A percentile compares a stretch with the other conserved stretches of the same genome.
Conservation (phyloP, 2,113 vertebrate species). For the Melanostigma gelatinosum region DNA sequence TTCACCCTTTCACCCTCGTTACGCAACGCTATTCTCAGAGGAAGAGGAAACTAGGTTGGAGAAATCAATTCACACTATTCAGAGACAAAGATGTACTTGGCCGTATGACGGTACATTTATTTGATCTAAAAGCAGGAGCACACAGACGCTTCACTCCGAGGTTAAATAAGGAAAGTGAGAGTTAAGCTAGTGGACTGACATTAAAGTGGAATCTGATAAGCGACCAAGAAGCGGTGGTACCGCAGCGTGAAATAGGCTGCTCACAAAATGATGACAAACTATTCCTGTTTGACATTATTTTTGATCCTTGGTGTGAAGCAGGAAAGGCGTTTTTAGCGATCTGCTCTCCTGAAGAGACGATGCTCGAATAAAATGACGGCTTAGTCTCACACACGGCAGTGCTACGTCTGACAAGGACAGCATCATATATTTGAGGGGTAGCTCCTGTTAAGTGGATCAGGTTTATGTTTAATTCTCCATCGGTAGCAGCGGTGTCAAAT, state of each 20-base stretch:
- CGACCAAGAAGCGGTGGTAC: constrained; percentile 27
- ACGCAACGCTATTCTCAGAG: neutral
- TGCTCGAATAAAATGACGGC: constrained; percentile 45
- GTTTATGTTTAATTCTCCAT: constrained; percentile 15
- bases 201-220: constrained; percentile 53
- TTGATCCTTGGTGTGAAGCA: constrained; percentile 32
- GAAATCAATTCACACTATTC: constrained; percentile 9
- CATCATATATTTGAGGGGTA: neutral
- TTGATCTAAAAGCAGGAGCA: constrained; percentile 33
- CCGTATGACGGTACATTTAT: constrained; percentile 20
- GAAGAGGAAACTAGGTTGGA: neutral
- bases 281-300: constrained; percentile 55
- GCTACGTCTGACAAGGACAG: constrained; percentile 11
- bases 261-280: constrained; percentile 57
- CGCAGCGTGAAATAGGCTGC: constrained; percentile 54
- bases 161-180: constrained; percentile 28
- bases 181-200: constrained; percentile 30
- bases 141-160: constrained; percentile 4
- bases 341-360: constrained; percentile 13
- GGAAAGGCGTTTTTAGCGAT: constrained; percentile 6
- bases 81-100: neutral
- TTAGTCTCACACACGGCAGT: neutral
- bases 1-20: constrained; percentile 17
- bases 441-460: constrained; percentile 12
- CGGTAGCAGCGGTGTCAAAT: neutral